phyloP scores from a whole-genome alignment of 2,888 invertebrate genomes.

The Penaeus monodon region DNA sequence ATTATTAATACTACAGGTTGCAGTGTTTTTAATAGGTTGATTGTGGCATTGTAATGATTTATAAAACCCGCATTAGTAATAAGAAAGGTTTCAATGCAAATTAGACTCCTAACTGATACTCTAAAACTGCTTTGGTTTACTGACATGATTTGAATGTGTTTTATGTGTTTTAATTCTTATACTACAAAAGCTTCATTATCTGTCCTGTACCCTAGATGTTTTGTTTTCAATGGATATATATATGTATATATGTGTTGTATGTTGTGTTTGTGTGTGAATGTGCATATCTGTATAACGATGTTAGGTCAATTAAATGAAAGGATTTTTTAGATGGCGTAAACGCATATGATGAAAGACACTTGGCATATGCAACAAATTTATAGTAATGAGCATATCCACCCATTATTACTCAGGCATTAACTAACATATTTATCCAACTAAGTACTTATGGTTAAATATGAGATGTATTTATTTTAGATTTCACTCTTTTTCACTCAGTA shows the following conservation, averaged over 20 bases:
- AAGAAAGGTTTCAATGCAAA: too few relatives aligned
- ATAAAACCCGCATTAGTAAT: too few relatives aligned
- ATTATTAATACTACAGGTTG: too few relatives aligned
- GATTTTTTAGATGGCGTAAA: not conserved
- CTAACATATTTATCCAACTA: not conserved
- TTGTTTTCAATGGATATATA: not conserved
- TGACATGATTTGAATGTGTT: too few relatives aligned
- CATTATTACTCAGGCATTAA: not conserved
- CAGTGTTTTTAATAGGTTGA: too few relatives aligned
- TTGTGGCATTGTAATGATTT: too few relatives aligned
- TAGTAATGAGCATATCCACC: too few relatives aligned
- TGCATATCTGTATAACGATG: not conserved
- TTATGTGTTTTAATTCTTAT: not conserved
- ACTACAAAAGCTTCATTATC: not conserved
- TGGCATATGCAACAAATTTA: too few relatives aligned
- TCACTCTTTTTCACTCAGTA: too few relatives aligned
- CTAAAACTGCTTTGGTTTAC: too few relatives aligned
- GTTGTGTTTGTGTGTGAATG: constrained; percentile 3
- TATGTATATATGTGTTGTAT: constrained; percentile 2
- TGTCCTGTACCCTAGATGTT: not conserved
- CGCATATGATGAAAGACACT: too few relatives aligned
- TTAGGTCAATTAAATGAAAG: not conserved
- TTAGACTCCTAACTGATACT: too few relatives aligned
- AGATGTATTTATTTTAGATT: not conserved
- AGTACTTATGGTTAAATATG: not conserved